These are phyloP conservation scores for Sternotherus odoratus DNA, from an alignment of 2,797 vertebrate genomes.

Conservation along the genomic window DNA sequence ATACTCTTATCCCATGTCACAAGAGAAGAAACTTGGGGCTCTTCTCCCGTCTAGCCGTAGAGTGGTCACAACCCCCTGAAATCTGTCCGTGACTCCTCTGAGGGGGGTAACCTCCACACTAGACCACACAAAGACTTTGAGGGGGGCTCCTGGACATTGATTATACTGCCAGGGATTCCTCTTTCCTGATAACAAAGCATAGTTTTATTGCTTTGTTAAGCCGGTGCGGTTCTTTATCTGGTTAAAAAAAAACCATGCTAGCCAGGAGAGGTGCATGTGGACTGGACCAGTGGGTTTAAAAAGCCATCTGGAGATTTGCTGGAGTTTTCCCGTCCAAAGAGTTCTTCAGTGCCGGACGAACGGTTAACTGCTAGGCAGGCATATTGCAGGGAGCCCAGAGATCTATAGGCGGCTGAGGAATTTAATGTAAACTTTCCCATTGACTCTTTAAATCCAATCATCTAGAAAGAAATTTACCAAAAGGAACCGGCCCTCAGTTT, in stretches of 20 bases:
- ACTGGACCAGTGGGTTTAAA: neutral
- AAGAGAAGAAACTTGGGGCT: neutral
- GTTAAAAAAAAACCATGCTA: neutral
- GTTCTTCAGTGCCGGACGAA: neutral
- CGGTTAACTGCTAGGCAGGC: neutral
- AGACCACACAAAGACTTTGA: neutral
- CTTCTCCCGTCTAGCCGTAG: neutral
- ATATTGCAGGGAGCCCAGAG: neutral
- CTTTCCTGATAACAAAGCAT: neutral
- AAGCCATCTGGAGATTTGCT: neutral
- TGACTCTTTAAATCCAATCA: neutral
- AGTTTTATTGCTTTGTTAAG: no score
- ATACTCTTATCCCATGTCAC: neutral
- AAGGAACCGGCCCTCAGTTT: fast-evolving
- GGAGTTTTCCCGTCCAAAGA: neutral
- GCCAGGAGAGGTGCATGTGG: neutral
- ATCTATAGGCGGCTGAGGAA: neutral
- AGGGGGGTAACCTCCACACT: no score
- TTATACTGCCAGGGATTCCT: neutral
- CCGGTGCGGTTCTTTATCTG: no score
- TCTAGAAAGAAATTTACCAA: neutral
- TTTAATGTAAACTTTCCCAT: neutral
- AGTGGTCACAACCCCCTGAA: no score
- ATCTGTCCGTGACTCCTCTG: no score
- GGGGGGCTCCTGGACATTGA: no score